Evolutionary conservation across 2,797 vertebrate species (phyloP).

Genomic region (Mormyrus proboscirostris): DNA sequence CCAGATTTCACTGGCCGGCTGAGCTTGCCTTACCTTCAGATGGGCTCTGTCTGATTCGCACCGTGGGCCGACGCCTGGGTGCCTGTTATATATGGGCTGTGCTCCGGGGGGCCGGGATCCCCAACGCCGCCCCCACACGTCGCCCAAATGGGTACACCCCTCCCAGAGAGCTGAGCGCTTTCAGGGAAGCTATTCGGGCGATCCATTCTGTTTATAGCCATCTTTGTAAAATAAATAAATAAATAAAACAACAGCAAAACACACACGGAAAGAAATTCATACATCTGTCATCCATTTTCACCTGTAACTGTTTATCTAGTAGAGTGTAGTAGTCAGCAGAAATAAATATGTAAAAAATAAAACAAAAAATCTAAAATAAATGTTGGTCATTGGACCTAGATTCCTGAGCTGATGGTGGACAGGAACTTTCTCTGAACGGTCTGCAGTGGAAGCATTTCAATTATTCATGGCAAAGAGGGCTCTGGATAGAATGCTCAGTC

Average conservation of each 20-base stretch:
- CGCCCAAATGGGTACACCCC: neutral
- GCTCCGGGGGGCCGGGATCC: neutral
- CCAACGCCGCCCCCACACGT: neutral
- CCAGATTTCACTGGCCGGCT: conserved; percentile 50
- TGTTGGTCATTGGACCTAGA: neutral
- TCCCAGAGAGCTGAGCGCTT: neutral
- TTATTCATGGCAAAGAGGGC: conserved; percentile 57
- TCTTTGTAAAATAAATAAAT: neutral
- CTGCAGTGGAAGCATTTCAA: conserved; percentile 57
- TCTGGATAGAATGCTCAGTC: conserved; percentile 42
- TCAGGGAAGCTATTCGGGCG: neutral
- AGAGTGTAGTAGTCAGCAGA: neutral
- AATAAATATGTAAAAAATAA: neutral
- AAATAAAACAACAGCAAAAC: neutral
- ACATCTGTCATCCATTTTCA: neutral
- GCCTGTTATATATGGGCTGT: neutral
- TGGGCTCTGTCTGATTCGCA: conserved; percentile 51
- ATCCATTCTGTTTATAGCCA: neutral
- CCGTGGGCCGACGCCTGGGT: conserved; percentile 48
- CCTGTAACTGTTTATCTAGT: neutral
- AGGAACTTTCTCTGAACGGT: conserved; percentile 54
- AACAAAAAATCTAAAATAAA: neutral
- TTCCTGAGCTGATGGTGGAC: conserved; percentile 31
- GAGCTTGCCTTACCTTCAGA: conserved; percentile 51
- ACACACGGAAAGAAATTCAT: neutral